Base-by-base conservation (phyloP, 2,113 vertebrate species). In the Oncorhynchus keta region DNA sequence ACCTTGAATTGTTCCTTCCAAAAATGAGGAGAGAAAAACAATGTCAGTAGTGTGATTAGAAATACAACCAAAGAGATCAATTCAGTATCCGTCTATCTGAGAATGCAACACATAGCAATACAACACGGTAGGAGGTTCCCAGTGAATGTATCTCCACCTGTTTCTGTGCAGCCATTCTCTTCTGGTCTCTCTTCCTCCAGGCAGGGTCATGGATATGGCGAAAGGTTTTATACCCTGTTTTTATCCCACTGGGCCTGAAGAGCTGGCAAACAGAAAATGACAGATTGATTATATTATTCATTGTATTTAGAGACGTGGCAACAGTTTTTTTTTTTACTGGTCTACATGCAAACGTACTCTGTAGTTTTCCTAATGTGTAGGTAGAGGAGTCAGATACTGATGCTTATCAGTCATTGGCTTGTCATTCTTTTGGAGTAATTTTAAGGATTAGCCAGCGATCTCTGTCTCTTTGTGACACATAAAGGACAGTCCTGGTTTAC, bases 161-260 rank as follows among this genome's bases (percentile, higher is more conserved):
- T 79, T 99, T 99, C 88, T 99, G 98, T 0, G 95, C 78, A 0
- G 97, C 96, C 0, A 98, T 93, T 32, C 97, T 94, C 85, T 97
- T 99, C 93, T 98, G 96, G 92, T 99, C 98, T 73, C 97, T 94
- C 83, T 98, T 99, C 85, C 97, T 94, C 97, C 97, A 98, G 75
- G 94, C 96, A 14, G 98, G 95, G 89, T 99, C 97, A 0, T 99
- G 97, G 79, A 99, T 88, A 81, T 99, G 97, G 39, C 82, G 91
- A 87, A 99, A 99, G 11, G 97, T 99, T 86, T 98, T 94, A 0
- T 96, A 97, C 2, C 97, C 97, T 14, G 97, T 98, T 0, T 89
- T 95, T 89, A 99, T 98, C 75, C 96, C 96, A 2, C 88, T 95
- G 0, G 97, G 98, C 39, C 97, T 95, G 81, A 95, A 96, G 74